These are phyloP conservation scores for Lottia gigantea DNA, from an alignment of 2,888 invertebrate species.

Conservation along the genomic window DNA sequence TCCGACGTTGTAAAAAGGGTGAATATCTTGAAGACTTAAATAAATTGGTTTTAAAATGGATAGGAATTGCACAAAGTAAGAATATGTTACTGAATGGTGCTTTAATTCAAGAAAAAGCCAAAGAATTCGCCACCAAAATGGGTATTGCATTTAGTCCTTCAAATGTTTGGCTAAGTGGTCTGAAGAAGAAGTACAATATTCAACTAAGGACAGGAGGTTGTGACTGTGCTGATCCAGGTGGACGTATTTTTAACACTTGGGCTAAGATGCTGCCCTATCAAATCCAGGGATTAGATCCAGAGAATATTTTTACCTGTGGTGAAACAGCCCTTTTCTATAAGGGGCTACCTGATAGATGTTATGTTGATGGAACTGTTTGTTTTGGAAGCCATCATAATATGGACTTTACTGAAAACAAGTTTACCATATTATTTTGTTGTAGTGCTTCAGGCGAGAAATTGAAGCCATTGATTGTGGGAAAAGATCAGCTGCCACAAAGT, in stretches of 20 bases:
- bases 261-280: constrained; percentile 30
- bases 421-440: constrained; percentile 28
- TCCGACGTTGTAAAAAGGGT: constrained; percentile 12
- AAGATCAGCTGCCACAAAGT: constrained; percentile 10
- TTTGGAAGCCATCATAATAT: constrained; percentile 21
- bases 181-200: constrained; percentile 16
- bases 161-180: constrained; percentile 20
- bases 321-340: constrained; percentile 30
- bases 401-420: constrained; percentile 21
- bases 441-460: constrained; percentile 28
- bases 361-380: constrained; percentile 22
- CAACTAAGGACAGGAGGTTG: constrained; percentile 9
- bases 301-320: constrained; percentile 30
- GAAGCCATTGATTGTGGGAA: constrained; percentile 24
- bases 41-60: constrained; percentile 22
- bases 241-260: constrained; percentile 18
- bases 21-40: constrained; percentile 21
- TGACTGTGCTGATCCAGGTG: constrained; percentile 4
- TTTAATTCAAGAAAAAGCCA: constrained; percentile 24
- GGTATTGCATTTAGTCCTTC: constrained; percentile 21
- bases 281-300: constrained; percentile 28
- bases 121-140: constrained; percentile 26
- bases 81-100: constrained; percentile 22
- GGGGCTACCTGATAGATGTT: constrained; percentile 28
- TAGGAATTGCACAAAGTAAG: constrained; percentile 24